Percentiles rank a stretch among this genome's conserved stretches.
Conservation (phyloP, 2,797 vertebrate genomes). For the Sylvia borin region DNA sequence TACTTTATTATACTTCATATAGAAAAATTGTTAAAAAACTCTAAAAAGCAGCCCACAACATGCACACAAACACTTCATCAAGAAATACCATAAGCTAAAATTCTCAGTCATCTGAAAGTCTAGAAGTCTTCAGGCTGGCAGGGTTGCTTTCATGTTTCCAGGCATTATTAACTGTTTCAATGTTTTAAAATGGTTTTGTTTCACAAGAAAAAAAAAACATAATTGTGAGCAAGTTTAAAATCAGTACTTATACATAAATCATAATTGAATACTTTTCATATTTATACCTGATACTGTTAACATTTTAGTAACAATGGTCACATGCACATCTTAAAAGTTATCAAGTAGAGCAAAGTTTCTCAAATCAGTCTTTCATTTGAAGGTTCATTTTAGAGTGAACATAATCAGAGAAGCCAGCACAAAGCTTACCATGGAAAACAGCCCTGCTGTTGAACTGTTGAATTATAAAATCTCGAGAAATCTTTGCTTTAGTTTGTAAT, state of each 20-base stretch:
- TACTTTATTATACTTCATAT: background rate
- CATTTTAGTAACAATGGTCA: background rate
- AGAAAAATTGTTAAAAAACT: background rate
- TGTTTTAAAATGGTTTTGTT: background rate
- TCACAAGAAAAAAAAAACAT: background rate
- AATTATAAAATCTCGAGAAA: background rate
- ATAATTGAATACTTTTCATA: background rate
- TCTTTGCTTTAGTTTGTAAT: background rate
- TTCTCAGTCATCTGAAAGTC: background rate
- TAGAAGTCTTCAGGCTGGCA: background rate
- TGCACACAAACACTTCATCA: background rate
- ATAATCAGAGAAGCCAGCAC: background rate
- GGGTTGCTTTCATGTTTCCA: background rate
- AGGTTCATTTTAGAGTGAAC: background rate
- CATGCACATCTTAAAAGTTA: background rate
- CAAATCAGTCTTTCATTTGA: background rate
- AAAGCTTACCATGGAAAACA: background rate
- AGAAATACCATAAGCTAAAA: background rate
- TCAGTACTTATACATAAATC: background rate
- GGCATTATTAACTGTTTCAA: background rate
- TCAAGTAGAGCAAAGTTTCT: background rate
- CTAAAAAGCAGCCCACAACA: background rate
- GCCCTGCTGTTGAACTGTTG: background rate
- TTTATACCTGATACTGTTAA: background rate
- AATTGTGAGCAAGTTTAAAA: background rate